phyloP scores from a whole-genome alignment of 2,888 invertebrate species.

The Phalangium opilio region DNA sequence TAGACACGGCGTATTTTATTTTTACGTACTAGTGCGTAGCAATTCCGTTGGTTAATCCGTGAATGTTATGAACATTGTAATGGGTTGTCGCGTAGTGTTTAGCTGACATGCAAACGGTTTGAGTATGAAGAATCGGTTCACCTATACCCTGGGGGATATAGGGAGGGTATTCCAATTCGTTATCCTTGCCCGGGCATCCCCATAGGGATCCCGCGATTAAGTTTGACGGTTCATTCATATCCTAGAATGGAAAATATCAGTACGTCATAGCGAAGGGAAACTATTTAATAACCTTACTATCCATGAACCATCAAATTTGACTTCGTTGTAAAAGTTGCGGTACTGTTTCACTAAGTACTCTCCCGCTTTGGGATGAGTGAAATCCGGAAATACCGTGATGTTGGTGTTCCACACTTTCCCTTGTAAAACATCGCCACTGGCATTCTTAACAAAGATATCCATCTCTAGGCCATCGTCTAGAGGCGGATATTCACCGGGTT shows the following conservation, averaged over 20 bases:
- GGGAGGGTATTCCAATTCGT: slow-evolving; percentile 46
- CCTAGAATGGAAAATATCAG: too few species aligned
- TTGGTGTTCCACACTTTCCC: slow-evolving; percentile 35
- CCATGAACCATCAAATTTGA: slow-evolving; percentile 33
- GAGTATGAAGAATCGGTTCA: slow-evolving; percentile 42
- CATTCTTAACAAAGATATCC: slow-evolving; percentile 57
- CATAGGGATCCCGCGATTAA: slow-evolving; percentile 48
- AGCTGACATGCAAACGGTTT: slow-evolving; percentile 68
- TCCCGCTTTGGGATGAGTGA: slow-evolving; percentile 22
- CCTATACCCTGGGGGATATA: slow-evolving; percentile 39
- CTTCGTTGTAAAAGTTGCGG: slow-evolving; percentile 19
- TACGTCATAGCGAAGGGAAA: too few species aligned
- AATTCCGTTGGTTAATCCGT: slow-evolving; percentile 55
- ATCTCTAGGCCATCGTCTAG: slow-evolving; percentile 55
- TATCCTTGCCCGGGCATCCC: slow-evolving; percentile 38
- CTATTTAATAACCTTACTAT: slow-evolving; percentile 20
- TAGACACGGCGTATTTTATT: too few species aligned
- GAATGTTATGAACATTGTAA: slow-evolving; percentile 62
- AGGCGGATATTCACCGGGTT: slow-evolving; percentile 50
- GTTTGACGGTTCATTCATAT: slow-evolving; percentile 52
- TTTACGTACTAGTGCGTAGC: slow-evolving; percentile 45
- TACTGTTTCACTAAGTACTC: slow-evolving; percentile 24
- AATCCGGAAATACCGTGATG: slow-evolving; percentile 24
- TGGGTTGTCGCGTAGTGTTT: slow-evolving; percentile 50
- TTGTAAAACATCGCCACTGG: slow-evolving; percentile 44